phyloP scores from a whole-genome alignment of 2,113 vertebrate genomes.

The Dasypus novemcinctus region DNA sequence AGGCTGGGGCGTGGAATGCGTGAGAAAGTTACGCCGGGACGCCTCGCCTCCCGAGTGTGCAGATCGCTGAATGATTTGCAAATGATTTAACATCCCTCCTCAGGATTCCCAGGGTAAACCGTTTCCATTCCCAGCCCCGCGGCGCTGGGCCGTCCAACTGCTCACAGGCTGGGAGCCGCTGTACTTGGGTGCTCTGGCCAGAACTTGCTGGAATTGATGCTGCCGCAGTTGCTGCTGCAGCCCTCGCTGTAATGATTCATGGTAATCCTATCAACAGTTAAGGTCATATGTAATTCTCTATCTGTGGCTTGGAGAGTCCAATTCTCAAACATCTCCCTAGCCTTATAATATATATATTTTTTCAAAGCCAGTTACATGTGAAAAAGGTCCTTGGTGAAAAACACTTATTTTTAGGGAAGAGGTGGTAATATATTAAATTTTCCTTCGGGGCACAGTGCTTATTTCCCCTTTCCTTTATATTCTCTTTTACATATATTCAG shows the following conservation, averaged over 20 bases:
- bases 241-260: conserved; percentile 47
- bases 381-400: not conserved
- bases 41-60: not conserved
- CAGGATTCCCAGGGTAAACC: conserved; percentile 47
- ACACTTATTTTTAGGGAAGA: conserved; percentile 41
- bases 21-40: conserved; percentile 24
- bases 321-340: conserved; percentile 60
- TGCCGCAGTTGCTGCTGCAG: not conserved
- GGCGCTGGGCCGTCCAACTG: not conserved
- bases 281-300: conserved; percentile 22
- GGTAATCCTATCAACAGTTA: conserved; percentile 31
- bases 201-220: conserved; percentile 32
- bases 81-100: conserved; percentile 28
- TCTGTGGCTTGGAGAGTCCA: not conserved
- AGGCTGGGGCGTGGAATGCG: conserved; percentile 21
- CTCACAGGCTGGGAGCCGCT: not conserved
- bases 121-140: conserved; percentile 41
- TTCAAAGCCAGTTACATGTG: conserved; percentile 30
- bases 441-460: not conserved
- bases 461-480: not conserved
- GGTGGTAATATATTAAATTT: not conserved
- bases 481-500: not conserved
- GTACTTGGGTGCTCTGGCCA: not conserved
- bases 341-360: conserved; percentile 30
- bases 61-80: conserved; percentile 31